Conservation (phyloP, 1,140 invertebrate species). For the Wasmannia auropunctata region DNA sequence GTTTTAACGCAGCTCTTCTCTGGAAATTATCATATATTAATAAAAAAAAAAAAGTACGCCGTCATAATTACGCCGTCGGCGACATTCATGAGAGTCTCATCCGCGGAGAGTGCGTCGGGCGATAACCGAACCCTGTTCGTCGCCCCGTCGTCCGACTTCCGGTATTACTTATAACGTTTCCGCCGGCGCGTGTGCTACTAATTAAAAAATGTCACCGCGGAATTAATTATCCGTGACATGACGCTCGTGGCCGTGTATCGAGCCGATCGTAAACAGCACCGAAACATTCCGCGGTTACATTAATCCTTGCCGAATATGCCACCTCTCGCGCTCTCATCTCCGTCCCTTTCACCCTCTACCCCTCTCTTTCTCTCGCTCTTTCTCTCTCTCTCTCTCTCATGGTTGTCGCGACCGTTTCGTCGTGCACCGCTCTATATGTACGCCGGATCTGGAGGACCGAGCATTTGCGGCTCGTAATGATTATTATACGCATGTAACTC, state of each 20-base stretch:
- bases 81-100: neutral
- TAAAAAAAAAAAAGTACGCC: slow-evolving; percentile 29
- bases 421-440: slow-evolving; percentile 37
- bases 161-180: slow-evolving; percentile 15
- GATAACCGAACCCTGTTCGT: neutral
- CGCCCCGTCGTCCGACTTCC: neutral
- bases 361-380: neutral
- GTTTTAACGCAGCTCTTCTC: slow-evolving; percentile 4
- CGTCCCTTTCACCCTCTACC: neutral
- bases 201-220: slow-evolving; percentile 22
- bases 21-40: slow-evolving; percentile 35
- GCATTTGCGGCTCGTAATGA: slow-evolving; percentile 71
- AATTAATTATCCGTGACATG: slow-evolving; percentile 44
- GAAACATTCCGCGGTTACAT: slow-evolving; percentile 71
- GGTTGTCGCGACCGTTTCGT: slow-evolving; percentile 63
- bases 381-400: neutral
- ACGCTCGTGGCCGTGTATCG: slow-evolving; percentile 39
- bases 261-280: slow-evolving; percentile 66
- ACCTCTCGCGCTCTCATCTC: neutral
- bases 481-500: slow-evolving; percentile 72
- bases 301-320: slow-evolving; percentile 73
- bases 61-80: slow-evolving; percentile 10
- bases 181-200: slow-evolving; percentile 1
- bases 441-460: slow-evolving; percentile 60
- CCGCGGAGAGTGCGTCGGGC: neutral